A percentile compares a stretch with the other conserved stretches of the same genome.
These are phyloP conservation scores for Characodon lateralis DNA, from an alignment of 2,797 vertebrate species.

Conservation along the genomic window DNA sequence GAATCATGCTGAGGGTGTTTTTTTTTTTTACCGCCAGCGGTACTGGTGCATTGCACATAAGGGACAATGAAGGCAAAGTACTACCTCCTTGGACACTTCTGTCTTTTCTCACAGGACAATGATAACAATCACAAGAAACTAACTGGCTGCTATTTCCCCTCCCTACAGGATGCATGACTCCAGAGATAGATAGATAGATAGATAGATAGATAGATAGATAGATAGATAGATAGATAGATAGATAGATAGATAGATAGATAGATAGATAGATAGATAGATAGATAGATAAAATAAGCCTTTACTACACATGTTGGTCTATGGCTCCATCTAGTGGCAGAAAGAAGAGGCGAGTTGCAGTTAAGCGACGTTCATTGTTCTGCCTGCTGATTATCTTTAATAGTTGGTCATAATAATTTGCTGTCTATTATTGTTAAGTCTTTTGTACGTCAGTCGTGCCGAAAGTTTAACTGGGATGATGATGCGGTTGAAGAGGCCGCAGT, in stretches of 20 bases:
- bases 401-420: neutral
- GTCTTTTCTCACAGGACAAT: neutral
- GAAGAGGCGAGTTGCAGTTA: neutral
- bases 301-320: neutral
- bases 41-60: neutral
- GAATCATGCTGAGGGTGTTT: too few relatives aligned
- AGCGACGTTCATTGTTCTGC: conserved; percentile 34
- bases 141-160: neutral
- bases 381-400: neutral
- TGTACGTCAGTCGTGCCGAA: neutral
- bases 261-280: too few relatives aligned
- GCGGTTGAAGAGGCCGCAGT: neutral
- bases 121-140: neutral
- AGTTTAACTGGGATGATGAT: neutral
- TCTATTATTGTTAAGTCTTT: neutral
- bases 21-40: too few relatives aligned
- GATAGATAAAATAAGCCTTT: neutral
- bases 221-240: too few relatives aligned
- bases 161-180: neutral
- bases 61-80: neutral
- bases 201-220: too few relatives aligned
- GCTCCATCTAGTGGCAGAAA: conserved; percentile 50
- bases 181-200: neutral
- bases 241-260: too few relatives aligned
- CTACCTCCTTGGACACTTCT: neutral